These are phyloP conservation scores for Morpho deidamia DNA, from an alignment of 2,888 invertebrate species.

Conservation along the genomic window DNA sequence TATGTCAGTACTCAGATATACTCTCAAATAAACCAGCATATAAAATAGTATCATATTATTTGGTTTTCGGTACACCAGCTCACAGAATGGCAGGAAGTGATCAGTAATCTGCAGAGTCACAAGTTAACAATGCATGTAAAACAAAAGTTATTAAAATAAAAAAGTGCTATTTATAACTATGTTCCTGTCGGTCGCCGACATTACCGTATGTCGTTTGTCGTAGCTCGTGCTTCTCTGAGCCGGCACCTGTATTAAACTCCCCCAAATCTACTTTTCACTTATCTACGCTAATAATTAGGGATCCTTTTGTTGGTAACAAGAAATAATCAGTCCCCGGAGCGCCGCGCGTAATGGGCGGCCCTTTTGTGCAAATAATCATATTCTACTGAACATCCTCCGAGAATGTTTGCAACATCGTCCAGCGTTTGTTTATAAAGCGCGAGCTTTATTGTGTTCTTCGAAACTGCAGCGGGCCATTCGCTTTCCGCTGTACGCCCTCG, in stretches of 20 bases:
- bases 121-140: too few relatives aligned
- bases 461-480: not conserved
- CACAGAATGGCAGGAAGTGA: too few relatives aligned
- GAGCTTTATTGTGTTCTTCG: conserved; percentile 15
- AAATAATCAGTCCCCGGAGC: conserved; percentile 51
- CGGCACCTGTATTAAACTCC: conserved; percentile 10
- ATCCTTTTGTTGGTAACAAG: conserved; percentile 49
- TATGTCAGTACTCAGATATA: too few relatives aligned
- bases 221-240: not conserved
- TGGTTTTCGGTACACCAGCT: too few relatives aligned
- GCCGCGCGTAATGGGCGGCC: conserved; percentile 37
- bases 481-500: too few relatives aligned
- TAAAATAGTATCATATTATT: too few relatives aligned
- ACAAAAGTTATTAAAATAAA: too few relatives aligned
- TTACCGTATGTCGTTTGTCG: too few relatives aligned
- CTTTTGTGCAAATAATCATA: conserved; percentile 48
- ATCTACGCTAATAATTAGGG: conserved; percentile 36
- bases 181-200: not conserved
- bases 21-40: too few relatives aligned
- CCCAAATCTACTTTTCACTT: conserved; percentile 21
- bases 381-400: conserved; percentile 33
- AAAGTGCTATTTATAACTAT: not conserved
- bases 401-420: conserved; percentile 27
- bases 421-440: conserved; percentile 16
- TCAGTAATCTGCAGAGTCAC: too few relatives aligned